Percentiles rank a stretch among this genome's conserved stretches.
phyloP scores from a whole-genome alignment of 2,797 vertebrate species.

The Diplodus sargus region DNA sequence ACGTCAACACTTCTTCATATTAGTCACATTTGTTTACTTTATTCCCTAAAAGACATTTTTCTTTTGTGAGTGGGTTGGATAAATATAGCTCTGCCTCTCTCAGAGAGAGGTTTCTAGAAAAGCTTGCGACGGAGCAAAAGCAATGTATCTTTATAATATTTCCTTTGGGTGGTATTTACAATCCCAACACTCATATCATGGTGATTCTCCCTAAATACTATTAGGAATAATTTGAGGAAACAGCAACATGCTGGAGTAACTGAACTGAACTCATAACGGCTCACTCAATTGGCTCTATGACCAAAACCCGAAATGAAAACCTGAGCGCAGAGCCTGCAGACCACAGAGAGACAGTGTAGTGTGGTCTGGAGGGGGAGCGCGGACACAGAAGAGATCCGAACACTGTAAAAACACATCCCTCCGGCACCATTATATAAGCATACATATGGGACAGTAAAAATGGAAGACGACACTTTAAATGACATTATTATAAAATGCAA shows the following conservation, averaged over 20 bases:
- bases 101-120: conserved; percentile 48
- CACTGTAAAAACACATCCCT: conserved; percentile 97
- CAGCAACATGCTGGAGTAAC: conserved; percentile 68
- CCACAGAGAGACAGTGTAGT: conserved; percentile 62
- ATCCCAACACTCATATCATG: conserved; percentile 80
- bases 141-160: conserved; percentile 78
- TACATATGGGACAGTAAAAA: conserved; percentile 99
- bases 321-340: conserved; percentile 63
- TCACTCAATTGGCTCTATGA: conserved; percentile 75
- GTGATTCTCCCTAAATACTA: conserved; percentile 76
- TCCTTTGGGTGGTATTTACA: conserved; percentile 81
- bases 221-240: conserved; percentile 80
- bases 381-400: conserved; percentile 80
- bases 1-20: conserved; percentile 75
- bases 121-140: conserved; percentile 68
- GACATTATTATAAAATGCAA: conserved; percentile 99
- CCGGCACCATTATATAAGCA: conserved; percentile 97
- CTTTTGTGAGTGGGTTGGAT: conserved; percentile 70
- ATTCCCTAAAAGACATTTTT: conserved; percentile 74
- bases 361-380: conserved; percentile 69
- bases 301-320: conserved; percentile 78
- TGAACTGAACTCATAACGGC: conserved; percentile 74
- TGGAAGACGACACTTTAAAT: conserved; percentile 99
- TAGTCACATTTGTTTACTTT: conserved; percentile 77
- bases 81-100: conserved; percentile 68